phyloP scores from a whole-genome alignment of 2,797 vertebrate species.

The Myotis pilosus region DNA sequence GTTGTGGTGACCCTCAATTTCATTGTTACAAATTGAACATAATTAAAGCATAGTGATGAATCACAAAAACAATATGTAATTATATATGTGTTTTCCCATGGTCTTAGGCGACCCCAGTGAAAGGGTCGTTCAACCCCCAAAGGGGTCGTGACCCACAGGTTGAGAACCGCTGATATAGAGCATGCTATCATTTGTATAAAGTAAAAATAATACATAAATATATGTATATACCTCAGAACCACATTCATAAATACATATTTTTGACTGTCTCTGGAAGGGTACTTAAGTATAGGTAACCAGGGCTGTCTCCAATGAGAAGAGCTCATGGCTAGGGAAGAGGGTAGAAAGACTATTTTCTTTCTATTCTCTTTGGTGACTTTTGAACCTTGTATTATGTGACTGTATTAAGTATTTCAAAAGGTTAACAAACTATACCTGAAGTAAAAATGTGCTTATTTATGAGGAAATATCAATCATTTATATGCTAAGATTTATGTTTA shows the following conservation, averaged over 20 bases:
- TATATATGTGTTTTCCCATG: too few species aligned
- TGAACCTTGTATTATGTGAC: neutral
- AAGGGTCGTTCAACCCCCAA: too few species aligned
- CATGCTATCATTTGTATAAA: neutral
- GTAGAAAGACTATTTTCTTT: neutral
- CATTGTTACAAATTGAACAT: too few species aligned
- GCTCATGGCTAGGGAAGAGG: neutral
- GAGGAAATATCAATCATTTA: neutral
- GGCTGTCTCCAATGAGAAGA: neutral
- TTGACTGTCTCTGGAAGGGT: neutral
- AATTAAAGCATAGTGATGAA: too few species aligned
- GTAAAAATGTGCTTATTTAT: neutral
- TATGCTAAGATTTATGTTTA: neutral
- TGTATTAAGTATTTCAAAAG: neutral
- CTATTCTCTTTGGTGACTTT: neutral
- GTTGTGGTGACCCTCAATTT: too few species aligned
- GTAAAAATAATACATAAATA: neutral
- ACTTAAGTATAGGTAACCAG: neutral
- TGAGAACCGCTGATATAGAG: neutral
- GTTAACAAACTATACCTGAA: neutral
- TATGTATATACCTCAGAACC: neutral
- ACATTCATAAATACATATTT: neutral
- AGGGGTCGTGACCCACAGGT: too few species aligned
- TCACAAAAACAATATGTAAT: too few species aligned
- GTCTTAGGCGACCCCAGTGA: too few species aligned